Conservation (phyloP, 2,888 invertebrate genomes). For the Drosophila lacicola region DNA sequence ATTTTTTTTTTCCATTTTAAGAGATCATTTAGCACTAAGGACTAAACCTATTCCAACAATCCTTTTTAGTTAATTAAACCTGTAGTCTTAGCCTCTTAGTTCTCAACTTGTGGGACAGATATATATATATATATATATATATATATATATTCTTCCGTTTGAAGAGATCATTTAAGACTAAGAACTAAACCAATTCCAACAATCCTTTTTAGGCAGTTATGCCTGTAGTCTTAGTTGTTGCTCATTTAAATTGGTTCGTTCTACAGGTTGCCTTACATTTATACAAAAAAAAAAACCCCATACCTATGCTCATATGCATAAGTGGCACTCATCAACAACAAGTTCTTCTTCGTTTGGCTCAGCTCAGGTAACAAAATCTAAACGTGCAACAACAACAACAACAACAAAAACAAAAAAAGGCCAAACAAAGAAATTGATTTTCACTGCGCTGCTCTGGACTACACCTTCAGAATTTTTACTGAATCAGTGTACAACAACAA, state of each 20-base stretch:
- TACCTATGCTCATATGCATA: slow-evolving; percentile 17
- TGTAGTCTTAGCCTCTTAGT: too few relatives aligned
- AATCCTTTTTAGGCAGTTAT: slow-evolving; percentile 28
- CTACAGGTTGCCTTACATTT: slow-evolving; percentile 53
- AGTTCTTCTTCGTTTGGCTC: slow-evolving; percentile 23
- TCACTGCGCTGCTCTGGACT: slow-evolving; percentile 58
- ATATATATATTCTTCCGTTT: neutral
- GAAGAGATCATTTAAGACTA: too few relatives aligned
- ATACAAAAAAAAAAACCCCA: neutral
- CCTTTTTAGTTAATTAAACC: too few relatives aligned
- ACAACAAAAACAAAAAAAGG: slow-evolving; percentile 41
- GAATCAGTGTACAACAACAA: slow-evolving; percentile 69
- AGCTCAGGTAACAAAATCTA: slow-evolving; percentile 51
- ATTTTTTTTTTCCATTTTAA: too few relatives aligned
- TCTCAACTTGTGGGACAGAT: too few relatives aligned
- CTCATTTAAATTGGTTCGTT: slow-evolving; percentile 74
- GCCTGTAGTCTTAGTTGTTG: slow-evolving; percentile 38
- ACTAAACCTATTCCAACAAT: too few relatives aligned
- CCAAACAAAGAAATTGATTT: slow-evolving; percentile 76
- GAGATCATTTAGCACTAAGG: too few relatives aligned
- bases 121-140: too few relatives aligned
- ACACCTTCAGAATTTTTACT: slow-evolving; percentile 63
- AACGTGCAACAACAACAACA: slow-evolving; percentile 28
- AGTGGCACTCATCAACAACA: slow-evolving; percentile 36
- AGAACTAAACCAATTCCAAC: neutral